A percentile compares a stretch with the other conserved stretches of the same genome.
Conservation (phyloP, 1,140 invertebrate species). For the Doryteuthis pealeii region DNA sequence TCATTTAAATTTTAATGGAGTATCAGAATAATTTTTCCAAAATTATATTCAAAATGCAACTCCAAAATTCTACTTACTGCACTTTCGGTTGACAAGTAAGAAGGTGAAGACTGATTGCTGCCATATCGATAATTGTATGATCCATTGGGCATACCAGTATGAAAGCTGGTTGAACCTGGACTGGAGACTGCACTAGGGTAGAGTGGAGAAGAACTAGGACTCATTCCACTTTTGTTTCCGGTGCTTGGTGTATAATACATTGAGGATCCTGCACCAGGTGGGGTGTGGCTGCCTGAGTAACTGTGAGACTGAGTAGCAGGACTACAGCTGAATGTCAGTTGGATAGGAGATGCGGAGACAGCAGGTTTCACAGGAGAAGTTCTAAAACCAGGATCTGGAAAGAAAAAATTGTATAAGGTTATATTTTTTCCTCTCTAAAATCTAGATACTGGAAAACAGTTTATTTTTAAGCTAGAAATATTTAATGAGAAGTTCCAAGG, state of each 20-base stretch:
- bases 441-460: too few species aligned
- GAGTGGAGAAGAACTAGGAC: neutral
- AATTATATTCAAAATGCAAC: too few species aligned
- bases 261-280: neutral
- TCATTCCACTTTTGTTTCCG: neutral
- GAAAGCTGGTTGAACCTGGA: neutral
- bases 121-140: neutral
- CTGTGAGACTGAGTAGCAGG: neutral
- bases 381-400: conserved; percentile 3
- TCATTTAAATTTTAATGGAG: too few species aligned
- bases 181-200: neutral
- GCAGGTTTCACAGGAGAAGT: neutral
- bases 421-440: too few species aligned
- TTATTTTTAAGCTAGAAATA: too few species aligned
- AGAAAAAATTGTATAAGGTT: too few species aligned
- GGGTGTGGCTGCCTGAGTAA: neutral
- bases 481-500: too few species aligned
- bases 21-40: too few species aligned
- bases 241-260: neutral
- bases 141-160: neutral
- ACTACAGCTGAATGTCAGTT: neutral
- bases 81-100: neutral
- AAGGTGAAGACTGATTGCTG: neutral
- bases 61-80: neutral
- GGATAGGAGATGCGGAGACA: neutral